These are phyloP conservation scores for Stichopus chloronotus DNA, from an alignment of 35 echinoderm and acorn worm genomes.

Conservation along the genomic window DNA sequence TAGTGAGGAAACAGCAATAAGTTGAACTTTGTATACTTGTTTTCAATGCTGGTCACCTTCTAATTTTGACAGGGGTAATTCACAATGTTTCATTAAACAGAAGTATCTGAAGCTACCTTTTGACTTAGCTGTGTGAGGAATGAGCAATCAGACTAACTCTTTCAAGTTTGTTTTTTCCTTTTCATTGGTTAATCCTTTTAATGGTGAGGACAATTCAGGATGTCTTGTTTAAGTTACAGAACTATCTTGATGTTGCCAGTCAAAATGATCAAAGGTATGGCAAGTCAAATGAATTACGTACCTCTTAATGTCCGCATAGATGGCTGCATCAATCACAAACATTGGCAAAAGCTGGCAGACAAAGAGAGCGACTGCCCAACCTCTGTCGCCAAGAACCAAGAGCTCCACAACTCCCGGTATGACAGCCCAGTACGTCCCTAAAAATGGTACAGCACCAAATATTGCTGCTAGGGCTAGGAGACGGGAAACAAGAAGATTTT, in stretches of 20 bases:
- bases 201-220: background rate
- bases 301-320: conserved; percentile 97
- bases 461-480: conserved; percentile 83
- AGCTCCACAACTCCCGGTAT: conserved; percentile 95
- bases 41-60: no score
- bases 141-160: no score
- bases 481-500: background rate
- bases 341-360: conserved; percentile 84
- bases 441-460: conserved; percentile 90
- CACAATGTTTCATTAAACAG: no score
- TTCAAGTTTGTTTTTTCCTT: background rate
- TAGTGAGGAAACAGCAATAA: no score
- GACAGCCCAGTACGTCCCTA: conserved; percentile 98
- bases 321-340: conserved; percentile 87
- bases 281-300: background rate
- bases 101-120: no score
- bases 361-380: conserved; percentile 73
- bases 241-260: background rate
- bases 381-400: conserved; percentile 86
- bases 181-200: background rate
- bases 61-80: no score
- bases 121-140: no score
- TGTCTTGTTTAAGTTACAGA: background rate
- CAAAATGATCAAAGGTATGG: no score
- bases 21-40: no score